Conservation (phyloP, 2,797 vertebrate genomes). For the Peromyscus eremicus region DNA sequence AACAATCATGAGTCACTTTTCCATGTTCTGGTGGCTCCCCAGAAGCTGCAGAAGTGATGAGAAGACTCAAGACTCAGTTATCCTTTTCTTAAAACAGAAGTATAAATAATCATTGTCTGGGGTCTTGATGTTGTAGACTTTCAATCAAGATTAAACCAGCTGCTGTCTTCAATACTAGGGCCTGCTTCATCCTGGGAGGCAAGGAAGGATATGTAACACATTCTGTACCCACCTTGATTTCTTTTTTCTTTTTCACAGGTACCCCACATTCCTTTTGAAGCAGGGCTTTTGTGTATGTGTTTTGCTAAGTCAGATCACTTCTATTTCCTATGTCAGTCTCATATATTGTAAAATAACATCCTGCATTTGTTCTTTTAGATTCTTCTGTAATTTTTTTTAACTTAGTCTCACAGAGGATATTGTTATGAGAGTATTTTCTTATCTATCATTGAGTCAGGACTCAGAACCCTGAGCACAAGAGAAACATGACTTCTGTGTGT, state of each 20-base stretch:
- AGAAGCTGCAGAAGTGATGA: background rate
- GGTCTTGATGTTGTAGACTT: no score
- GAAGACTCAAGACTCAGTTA: background rate
- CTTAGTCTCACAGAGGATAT: background rate
- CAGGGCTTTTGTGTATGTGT: background rate
- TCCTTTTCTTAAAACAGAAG: background rate
- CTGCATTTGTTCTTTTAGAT: background rate
- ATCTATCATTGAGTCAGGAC: background rate
- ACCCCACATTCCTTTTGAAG: no score
- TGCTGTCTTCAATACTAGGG: background rate
- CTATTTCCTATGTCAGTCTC: background rate
- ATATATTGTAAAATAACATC: background rate
- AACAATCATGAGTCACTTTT: background rate
- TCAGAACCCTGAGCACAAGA: background rate
- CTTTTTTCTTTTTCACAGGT: background rate
- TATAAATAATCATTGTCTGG: background rate
- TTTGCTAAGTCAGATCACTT: constrained; percentile 17
- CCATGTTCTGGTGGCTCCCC: background rate
- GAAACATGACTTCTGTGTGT: background rate
- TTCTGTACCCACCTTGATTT: no score
- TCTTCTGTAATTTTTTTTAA: background rate
- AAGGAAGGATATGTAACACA: background rate
- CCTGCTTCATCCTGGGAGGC: background rate
- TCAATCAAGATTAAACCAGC: background rate
- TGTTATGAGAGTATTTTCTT: background rate